These are phyloP conservation scores for Corvus moneduloides DNA, from an alignment of 2,113 vertebrate genomes.

Conservation along the genomic window DNA sequence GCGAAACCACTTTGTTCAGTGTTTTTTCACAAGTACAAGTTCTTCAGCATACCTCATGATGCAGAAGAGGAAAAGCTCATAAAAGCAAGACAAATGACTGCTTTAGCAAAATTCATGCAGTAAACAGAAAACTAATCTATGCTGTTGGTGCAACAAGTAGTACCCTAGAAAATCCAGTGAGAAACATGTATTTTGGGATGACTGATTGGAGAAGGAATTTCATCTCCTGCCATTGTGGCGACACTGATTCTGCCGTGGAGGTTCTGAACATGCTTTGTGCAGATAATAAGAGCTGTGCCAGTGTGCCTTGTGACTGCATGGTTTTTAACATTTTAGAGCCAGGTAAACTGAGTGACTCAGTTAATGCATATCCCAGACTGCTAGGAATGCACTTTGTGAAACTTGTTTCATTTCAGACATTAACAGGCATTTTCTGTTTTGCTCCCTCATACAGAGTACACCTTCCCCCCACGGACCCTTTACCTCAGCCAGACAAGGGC, in stretches of 20 bases:
- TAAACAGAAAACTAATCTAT: background rate
- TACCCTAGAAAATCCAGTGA: background rate
- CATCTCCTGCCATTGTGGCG: background rate
- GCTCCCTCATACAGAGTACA: no score
- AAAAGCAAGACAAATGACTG: background rate
- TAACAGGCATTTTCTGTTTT: background rate
- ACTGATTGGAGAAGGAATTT: background rate
- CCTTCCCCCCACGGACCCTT: accelerated
- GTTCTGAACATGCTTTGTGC: background rate
- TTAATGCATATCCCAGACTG: background rate
- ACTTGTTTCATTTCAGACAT: background rate
- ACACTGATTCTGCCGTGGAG: background rate
- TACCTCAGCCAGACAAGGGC: background rate
- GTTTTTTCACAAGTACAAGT: background rate
- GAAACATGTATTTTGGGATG: background rate
- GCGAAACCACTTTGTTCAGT: background rate
- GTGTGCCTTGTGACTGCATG: accelerated
- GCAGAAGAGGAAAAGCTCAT: background rate
- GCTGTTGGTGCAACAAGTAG: background rate
- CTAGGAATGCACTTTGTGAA: background rate
- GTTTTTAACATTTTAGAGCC: background rate
- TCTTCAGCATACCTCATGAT: background rate
- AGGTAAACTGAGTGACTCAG: background rate
- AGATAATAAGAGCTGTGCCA: background rate
- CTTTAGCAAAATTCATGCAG: background rate